Base-by-base conservation (phyloP, 2,797 vertebrate genomes). In the Pangasius larnaudii region DNA sequence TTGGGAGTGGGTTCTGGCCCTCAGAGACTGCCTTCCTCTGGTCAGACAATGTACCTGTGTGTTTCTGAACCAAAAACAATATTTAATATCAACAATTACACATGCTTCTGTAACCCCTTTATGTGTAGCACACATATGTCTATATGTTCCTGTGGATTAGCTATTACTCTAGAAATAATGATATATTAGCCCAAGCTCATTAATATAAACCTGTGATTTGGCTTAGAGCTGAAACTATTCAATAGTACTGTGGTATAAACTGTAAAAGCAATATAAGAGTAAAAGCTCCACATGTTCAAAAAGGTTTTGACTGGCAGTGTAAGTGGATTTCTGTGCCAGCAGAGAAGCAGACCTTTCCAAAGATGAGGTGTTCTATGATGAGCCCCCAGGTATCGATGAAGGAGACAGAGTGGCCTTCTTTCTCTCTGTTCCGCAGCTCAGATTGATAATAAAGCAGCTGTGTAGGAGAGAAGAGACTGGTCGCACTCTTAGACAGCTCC, bases 1-100 rank as follows among this genome's bases (percentile, higher is more conserved):
- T 96, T 51, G 97, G 97, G 58, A 97, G 91, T 0, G 97, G 97
- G 90, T 98, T 98, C 94, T 98, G 97, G 13, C 97, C 97, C 0
- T 92, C 91, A 56, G 92, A 92, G 91, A 98, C 85, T 11, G 97
- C 95, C 88, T 91, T 94, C 88, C 93, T 95, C 92, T 98, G 97
- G 78, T 97, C 96, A 77, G 97, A 96, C 80, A 98, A 95, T 84
- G 93, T 97, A 71, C 89, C 90, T 69, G 92, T 86, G 27, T 92
- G 91, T 87, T 92, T 93, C 94, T 95, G 74, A 79, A 51, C 14
- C 27, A 30, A 59, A 30, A 84, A 59, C 9, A 13, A 59, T 1
- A 75, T 72, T 24, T 42, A 24, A 72, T 14, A 65, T 36, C 0
- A 75, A 49, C 39, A 42, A 46, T 27, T n/a, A 46, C 39, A 27